These are phyloP conservation scores for Euthynnus affinis DNA, from an alignment of 2,797 vertebrate genomes.

Conservation along the genomic window DNA sequence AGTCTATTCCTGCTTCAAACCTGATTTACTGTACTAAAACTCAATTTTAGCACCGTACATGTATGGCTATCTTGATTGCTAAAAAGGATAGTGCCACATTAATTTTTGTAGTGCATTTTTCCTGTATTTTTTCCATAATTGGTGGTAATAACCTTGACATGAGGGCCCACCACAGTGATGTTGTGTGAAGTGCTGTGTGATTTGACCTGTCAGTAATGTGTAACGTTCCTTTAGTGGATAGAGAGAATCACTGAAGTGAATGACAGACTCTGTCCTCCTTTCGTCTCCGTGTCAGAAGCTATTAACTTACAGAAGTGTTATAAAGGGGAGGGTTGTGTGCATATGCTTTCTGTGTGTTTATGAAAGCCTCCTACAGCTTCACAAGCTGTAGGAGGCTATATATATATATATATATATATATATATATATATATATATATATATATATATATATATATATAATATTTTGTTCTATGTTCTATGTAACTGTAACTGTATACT, in stretches of 20 bases:
- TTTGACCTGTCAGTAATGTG: conserved; percentile 62
- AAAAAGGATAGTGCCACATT: not conserved
- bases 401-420: too few species aligned
- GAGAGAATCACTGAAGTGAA: conserved; percentile 34
- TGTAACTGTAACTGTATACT: too few species aligned
- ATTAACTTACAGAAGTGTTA: conserved; percentile 9
- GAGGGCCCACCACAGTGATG: conserved; percentile 10
- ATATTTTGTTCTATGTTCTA: too few species aligned
- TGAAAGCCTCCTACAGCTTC: not conserved
- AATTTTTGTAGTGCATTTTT: not conserved
- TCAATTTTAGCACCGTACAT: not conserved
- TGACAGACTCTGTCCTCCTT: conserved; percentile 28
- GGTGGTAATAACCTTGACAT: conserved; percentile 32
- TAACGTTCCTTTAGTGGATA: conserved; percentile 31
- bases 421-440: too few species aligned
- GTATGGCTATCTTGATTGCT: not conserved
- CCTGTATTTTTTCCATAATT: not conserved
- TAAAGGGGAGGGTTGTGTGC: not conserved
- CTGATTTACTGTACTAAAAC: not conserved
- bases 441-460: too few species aligned
- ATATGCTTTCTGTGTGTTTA: not conserved
- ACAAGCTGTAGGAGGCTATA: too few species aligned
- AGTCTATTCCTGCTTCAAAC: not conserved
- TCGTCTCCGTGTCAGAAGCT: conserved; percentile 15
- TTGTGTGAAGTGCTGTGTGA: conserved; percentile 51